A percentile compares a stretch with the other conserved stretches of the same genome.
phyloP scores from a whole-genome alignment of 2,113 vertebrate species.

The Platichthys flesus region DNA sequence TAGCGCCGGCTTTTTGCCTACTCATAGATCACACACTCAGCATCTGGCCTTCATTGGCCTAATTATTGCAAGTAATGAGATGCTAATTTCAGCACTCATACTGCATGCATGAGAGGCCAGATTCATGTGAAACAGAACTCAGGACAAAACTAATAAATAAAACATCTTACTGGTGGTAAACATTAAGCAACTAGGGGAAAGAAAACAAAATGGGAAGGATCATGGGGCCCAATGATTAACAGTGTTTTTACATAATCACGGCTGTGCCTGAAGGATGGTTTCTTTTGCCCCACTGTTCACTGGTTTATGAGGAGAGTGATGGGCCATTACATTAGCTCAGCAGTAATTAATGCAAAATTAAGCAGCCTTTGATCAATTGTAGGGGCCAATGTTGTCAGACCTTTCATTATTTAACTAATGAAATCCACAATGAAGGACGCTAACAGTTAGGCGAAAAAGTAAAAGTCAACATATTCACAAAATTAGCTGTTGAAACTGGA shows the following conservation, averaged over 20 bases:
- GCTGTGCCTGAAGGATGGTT: conserved; percentile 67
- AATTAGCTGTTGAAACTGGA: neutral
- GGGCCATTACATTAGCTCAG: conserved; percentile 76
- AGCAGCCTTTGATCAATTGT: conserved; percentile 70
- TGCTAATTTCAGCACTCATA: conserved; percentile 92
- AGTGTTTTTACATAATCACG: conserved; percentile 65
- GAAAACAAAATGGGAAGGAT: conserved; percentile 58
- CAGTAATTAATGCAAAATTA: conserved; percentile 75
- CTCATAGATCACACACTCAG: conserved; percentile 80
- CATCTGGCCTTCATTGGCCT: conserved; percentile 92
- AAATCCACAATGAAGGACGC: conserved; percentile 30
- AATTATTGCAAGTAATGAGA: conserved; percentile 94
- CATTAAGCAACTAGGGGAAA: conserved; percentile 76
- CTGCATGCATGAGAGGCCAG: conserved; percentile 88
- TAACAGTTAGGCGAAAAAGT: conserved; percentile 31
- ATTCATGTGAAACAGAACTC: conserved; percentile 85
- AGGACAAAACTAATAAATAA: conserved; percentile 90
- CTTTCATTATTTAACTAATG: conserved; percentile 50
- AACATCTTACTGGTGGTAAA: conserved; percentile 85
- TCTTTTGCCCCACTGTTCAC: conserved; percentile 74
- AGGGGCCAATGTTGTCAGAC: conserved; percentile 40
- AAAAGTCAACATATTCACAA: conserved; percentile 9
- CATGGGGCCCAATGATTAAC: conserved; percentile 67
- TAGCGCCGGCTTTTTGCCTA: conserved; percentile 76
- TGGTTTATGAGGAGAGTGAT: conserved; percentile 75